These are phyloP conservation scores for Salmo trutta DNA, from an alignment of 2,797 vertebrate species.

Conservation along the genomic window DNA sequence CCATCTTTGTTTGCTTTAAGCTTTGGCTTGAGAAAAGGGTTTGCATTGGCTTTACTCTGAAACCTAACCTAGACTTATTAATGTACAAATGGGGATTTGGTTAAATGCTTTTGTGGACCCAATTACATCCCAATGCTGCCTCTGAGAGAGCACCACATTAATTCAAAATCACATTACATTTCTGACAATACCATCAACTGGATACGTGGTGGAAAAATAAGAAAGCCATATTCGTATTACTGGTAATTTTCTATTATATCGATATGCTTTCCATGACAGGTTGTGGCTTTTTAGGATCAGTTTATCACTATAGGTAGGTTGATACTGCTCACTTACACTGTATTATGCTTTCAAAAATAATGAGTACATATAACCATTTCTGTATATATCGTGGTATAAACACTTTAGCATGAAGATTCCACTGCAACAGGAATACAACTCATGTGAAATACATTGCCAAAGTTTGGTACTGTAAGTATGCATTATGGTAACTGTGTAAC, in stretches of 20 bases:
- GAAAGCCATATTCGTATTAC: background rate
- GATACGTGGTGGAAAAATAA: background rate
- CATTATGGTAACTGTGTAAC: background rate
- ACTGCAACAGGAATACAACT: background rate
- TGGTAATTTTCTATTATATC: background rate
- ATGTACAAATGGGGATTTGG: background rate
- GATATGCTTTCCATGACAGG: background rate
- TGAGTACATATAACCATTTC: background rate
- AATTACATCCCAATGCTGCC: slow-evolving; percentile 1
- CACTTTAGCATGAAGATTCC: background rate
- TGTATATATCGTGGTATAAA: background rate
- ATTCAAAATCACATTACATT: background rate
- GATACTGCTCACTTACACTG: background rate
- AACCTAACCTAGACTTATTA: background rate
- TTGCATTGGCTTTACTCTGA: background rate
- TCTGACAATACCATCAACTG: background rate
- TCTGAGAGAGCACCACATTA: background rate
- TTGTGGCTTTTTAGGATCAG: too few species aligned
- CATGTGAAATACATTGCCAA: background rate
- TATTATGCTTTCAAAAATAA: background rate
- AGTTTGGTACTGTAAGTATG: background rate
- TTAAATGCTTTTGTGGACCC: background rate
- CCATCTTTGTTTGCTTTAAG: background rate
- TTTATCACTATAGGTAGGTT: background rate
- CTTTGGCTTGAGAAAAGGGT: background rate